phyloP scores from a whole-genome alignment of 2,113 vertebrate species.

The Rynchops niger region DNA sequence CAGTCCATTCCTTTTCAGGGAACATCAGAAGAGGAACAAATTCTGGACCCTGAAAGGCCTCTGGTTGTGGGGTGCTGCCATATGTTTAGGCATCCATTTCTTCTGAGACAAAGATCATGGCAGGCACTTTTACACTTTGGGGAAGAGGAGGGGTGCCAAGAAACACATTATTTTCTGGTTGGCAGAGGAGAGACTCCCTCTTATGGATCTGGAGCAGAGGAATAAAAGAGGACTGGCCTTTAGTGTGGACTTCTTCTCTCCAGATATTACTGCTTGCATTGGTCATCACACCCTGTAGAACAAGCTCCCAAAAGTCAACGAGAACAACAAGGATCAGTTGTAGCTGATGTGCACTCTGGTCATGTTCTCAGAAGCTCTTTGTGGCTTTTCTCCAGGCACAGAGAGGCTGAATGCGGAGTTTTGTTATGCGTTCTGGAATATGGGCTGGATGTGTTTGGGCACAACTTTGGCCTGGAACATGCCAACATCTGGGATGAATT shows the following conservation, averaged over 20 bases:
- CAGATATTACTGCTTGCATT: not conserved
- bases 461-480: not conserved
- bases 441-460: not conserved
- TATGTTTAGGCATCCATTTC: not conserved
- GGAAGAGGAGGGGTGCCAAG: not conserved
- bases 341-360: not conserved
- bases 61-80: not conserved
- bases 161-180: not conserved
- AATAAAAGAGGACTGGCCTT: not conserved
- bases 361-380: not conserved
- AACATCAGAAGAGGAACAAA: not conserved
- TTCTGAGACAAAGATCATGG: not conserved
- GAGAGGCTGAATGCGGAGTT: not conserved
- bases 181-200: accelerated
- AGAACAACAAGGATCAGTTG: not conserved
- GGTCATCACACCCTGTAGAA: not conserved
- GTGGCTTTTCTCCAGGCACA: not conserved
- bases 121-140: not conserved
- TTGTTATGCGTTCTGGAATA: not conserved
- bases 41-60: not conserved
- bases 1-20: not conserved
- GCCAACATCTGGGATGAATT: not conserved
- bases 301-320: not conserved
- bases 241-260: not conserved
- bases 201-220: not conserved